Percentiles rank a stretch among this genome's conserved stretches.
Conservation (phyloP, 2,888 invertebrate species). For the Noctua comes region DNA sequence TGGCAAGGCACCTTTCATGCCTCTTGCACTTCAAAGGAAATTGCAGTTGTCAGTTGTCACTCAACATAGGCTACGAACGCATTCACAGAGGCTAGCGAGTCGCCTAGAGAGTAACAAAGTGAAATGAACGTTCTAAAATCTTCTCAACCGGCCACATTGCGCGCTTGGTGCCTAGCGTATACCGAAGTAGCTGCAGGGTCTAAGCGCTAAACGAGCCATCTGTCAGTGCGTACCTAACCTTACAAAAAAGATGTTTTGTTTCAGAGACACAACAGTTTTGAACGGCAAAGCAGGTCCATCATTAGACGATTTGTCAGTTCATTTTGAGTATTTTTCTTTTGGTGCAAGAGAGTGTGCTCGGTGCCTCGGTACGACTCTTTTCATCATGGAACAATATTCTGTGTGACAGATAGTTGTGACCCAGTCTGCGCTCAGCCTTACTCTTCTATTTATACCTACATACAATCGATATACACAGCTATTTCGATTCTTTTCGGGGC, state of each 20-base stretch:
- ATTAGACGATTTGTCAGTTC: neutral
- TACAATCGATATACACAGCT: conserved; percentile 42
- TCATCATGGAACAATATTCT: neutral
- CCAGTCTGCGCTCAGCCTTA: neutral
- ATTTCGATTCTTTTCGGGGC: conserved; percentile 23
- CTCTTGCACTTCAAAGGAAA: neutral
- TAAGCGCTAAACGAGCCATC: no score
- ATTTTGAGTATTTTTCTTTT: neutral
- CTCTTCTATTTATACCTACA: neutral
- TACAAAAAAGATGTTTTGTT: neutral
- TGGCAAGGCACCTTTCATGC: neutral
- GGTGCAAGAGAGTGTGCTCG: neutral
- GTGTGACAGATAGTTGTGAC: no score
- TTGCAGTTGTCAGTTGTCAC: neutral
- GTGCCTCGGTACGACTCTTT: neutral
- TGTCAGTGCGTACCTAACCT: neutral
- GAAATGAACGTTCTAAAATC: neutral
- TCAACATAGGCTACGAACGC: neutral
- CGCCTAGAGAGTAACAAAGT: neutral
- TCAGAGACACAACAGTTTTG: neutral
- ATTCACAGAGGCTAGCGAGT: neutral
- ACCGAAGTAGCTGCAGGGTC: no score
- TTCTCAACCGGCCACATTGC: neutral
- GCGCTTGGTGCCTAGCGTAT: neutral
- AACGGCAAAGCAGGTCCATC: neutral